Conservation (phyloP, 1,140 invertebrate genomes). For the Vanessa tameamea region DNA sequence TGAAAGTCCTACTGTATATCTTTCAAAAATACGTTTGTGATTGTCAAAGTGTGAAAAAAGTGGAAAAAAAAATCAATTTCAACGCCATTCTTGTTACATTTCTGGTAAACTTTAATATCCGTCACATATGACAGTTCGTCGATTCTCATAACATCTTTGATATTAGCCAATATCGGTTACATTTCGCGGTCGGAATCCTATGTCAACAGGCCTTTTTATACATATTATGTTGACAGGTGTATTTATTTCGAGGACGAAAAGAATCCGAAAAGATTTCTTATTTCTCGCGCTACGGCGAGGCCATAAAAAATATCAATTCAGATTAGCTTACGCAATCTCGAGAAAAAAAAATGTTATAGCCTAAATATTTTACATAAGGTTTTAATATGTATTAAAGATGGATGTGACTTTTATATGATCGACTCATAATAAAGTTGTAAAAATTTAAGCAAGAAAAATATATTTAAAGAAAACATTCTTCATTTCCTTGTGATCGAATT, state of each 20-base stretch:
- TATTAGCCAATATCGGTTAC: slow-evolving; percentile 29
- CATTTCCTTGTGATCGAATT: no score
- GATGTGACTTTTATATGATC: background rate
- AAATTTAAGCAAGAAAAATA: no score
- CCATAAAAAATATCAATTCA: slow-evolving; percentile 16
- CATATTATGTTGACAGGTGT: slow-evolving; percentile 19
- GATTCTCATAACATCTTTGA: slow-evolving; percentile 9
- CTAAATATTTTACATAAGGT: background rate
- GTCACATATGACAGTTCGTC: slow-evolving; percentile 12
- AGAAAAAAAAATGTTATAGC: background rate
- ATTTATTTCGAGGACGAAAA: slow-evolving; percentile 17
- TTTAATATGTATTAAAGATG: background rate
- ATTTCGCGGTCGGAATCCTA: slow-evolving; percentile 21
- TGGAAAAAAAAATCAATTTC: background rate
- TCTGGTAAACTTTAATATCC: slow-evolving; percentile 16
- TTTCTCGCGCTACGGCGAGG: background rate
- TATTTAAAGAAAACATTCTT: no score
- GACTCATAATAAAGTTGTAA: background rate
- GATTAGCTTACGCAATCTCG: slow-evolving; percentile 2
- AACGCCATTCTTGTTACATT: slow-evolving; percentile 13
- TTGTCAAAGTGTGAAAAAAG: no score
- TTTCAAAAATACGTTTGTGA: background rate
- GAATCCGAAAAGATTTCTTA: slow-evolving; percentile 5
- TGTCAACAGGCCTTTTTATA: slow-evolving; percentile 28
- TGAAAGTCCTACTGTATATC: no score